phyloP scores from a whole-genome alignment of 1,140 invertebrate genomes.

The Diprion similis region DNA sequence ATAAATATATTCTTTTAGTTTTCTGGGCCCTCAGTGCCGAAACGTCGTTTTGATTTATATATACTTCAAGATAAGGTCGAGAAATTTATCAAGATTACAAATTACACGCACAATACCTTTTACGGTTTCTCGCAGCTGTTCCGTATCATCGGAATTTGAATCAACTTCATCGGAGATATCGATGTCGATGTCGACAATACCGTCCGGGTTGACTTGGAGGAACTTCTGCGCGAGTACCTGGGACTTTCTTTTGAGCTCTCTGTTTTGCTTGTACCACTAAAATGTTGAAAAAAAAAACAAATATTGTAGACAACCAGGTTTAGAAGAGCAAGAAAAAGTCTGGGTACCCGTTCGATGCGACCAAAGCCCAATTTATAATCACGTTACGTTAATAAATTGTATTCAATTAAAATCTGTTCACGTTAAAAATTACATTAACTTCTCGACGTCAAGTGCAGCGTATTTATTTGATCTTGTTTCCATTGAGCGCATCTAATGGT shows the following conservation, averaged over 20 bases:
- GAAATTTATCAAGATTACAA: no score
- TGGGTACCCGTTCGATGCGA: background rate
- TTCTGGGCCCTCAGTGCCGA: no score
- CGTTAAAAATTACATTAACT: background rate
- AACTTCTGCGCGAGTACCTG: slow-evolving; percentile 67
- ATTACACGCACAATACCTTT: slow-evolving; percentile 44
- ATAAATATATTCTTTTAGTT: no score
- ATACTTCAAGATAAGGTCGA: no score
- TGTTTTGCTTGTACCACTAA: slow-evolving; percentile 79
- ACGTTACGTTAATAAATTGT: background rate
- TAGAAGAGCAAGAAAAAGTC: background rate
- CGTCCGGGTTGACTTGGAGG: slow-evolving; percentile 51
- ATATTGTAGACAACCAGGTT: slow-evolving; percentile 6
- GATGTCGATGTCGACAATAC: slow-evolving; percentile 46
- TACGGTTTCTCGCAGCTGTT: slow-evolving; percentile 72
- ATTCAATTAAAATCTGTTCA: background rate
- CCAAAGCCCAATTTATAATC: background rate
- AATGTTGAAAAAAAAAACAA: no score
- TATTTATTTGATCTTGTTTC: no score
- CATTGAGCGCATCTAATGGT: no score
- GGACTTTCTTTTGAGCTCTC: slow-evolving; percentile 71
- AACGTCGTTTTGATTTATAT: no score
- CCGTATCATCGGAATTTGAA: slow-evolving; percentile 69
- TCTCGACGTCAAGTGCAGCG: no score
- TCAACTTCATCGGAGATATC: slow-evolving; percentile 60